These are phyloP conservation scores for Bombus superbus DNA, from an alignment of 1,140 invertebrate species.

Conservation along the genomic window DNA sequence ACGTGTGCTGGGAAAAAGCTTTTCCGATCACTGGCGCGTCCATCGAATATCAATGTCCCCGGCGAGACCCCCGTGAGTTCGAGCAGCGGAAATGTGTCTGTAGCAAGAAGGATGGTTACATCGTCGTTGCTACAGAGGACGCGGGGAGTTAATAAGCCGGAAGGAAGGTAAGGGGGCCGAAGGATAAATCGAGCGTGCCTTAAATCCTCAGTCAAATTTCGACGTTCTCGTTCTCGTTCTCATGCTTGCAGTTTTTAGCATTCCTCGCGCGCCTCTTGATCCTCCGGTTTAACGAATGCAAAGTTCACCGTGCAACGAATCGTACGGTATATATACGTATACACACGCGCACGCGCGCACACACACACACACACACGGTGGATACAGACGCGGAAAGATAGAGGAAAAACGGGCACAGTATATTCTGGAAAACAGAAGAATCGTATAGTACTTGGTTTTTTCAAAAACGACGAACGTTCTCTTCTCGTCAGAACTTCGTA, in stretches of 20 bases:
- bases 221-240: not conserved
- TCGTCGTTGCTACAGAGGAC: conserved; percentile 39
- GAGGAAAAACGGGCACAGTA: not conserved
- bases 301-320: not conserved
- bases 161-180: conserved; percentile 21
- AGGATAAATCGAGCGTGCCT: conserved; percentile 55
- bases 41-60: conserved; percentile 62
- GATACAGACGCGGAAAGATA: not conserved
- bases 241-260: not conserved
- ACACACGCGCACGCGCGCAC: too few relatives aligned
- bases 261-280: not conserved
- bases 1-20: conserved; percentile 46
- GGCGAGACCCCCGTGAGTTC: conserved; percentile 1
- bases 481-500: not conserved
- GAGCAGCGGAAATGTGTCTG: conserved; percentile 14
- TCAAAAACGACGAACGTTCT: not conserved
- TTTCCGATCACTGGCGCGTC: conserved; percentile 59
- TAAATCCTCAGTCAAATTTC: conserved; percentile 43
- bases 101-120: conserved; percentile 51
- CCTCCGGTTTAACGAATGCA: conserved; percentile 11
- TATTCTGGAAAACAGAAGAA: not conserved
- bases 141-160: conserved; percentile 59
- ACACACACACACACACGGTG: not conserved
- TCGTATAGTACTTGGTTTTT: not conserved
- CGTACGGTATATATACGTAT: not conserved